Conservation (phyloP, 2,888 invertebrate species). For the Stramonita haemastoma region DNA sequence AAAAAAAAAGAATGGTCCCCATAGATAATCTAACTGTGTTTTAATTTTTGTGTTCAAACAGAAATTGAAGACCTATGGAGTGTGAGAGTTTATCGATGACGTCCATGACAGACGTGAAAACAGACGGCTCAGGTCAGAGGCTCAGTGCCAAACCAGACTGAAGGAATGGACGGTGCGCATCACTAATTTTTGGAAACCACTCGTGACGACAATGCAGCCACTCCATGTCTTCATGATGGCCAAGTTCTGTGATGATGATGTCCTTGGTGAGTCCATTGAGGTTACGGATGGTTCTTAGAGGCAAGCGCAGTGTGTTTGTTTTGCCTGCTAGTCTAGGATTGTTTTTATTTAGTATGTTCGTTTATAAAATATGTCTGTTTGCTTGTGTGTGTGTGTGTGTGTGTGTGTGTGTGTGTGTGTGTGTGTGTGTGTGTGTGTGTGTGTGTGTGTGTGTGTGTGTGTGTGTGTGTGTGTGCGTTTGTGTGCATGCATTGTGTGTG, state of each 20-base stretch:
- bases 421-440: slow-evolving; percentile 2
- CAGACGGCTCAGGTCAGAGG: neutral
- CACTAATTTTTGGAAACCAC: neutral
- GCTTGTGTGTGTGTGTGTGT: neutral
- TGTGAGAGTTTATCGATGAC: neutral
- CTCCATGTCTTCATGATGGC: neutral
- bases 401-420: neutral
- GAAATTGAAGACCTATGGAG: too few relatives aligned
- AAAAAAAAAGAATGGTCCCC: too few relatives aligned
- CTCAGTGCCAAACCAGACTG: neutral
- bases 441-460: neutral
- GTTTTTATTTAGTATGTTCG: too few relatives aligned
- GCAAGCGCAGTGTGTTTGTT: too few relatives aligned
- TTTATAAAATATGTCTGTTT: neutral
- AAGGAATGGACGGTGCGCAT: neutral
- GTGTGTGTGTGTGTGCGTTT: too few relatives aligned
- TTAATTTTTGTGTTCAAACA: too few relatives aligned
- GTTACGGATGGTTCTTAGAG: too few relatives aligned
- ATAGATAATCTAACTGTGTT: too few relatives aligned
- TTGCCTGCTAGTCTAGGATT: too few relatives aligned
- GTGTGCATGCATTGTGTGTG: too few relatives aligned
- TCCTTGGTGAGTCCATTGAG: too few relatives aligned
- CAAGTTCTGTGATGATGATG: neutral
- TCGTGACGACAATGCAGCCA: neutral
- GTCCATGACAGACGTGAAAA: neutral